Conservation (phyloP, 2,797 vertebrate species). For the Esox lucius region DNA sequence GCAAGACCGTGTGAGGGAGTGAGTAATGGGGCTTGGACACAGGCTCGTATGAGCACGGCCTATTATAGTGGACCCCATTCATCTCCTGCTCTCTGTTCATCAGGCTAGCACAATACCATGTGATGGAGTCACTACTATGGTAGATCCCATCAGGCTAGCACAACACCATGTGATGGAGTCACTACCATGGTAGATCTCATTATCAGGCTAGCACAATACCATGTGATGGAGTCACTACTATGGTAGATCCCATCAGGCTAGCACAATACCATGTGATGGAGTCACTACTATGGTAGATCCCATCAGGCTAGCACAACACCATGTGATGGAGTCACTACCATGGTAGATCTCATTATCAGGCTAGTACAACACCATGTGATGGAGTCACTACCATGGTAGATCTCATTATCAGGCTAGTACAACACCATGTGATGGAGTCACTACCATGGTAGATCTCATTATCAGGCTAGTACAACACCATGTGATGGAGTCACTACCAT, state of each 20-base stretch:
- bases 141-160: slow-evolving; percentile 80
- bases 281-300: slow-evolving; percentile 53
- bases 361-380: slow-evolving; percentile 78
- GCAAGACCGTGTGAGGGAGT: slow-evolving; percentile 74
- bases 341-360: slow-evolving; percentile 74
- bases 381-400: slow-evolving; percentile 50
- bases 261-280: slow-evolving; percentile 75
- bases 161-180: slow-evolving; percentile 75
- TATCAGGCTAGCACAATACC: slow-evolving; percentile 84
- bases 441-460: slow-evolving; percentile 29
- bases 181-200: slow-evolving; percentile 62
- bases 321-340: slow-evolving; percentile 62
- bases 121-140: slow-evolving; percentile 57
- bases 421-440: slow-evolving; percentile 73
- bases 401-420: slow-evolving; percentile 78
- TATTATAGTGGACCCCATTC: slow-evolving; percentile 83
- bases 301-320: slow-evolving; percentile 85
- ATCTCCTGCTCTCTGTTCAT: slow-evolving; percentile 87
- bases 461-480: slow-evolving; percentile 82
- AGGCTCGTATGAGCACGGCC: slow-evolving; percentile 80
- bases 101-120: slow-evolving; percentile 82
- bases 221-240: slow-evolving; percentile 62
- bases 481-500: slow-evolving; percentile 58
- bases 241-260: slow-evolving; percentile 79
- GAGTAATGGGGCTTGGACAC: slow-evolving; percentile 87